Evolutionary conservation across 1,140 invertebrate genomes (phyloP).

Genomic region (Cherax destructor): DNA sequence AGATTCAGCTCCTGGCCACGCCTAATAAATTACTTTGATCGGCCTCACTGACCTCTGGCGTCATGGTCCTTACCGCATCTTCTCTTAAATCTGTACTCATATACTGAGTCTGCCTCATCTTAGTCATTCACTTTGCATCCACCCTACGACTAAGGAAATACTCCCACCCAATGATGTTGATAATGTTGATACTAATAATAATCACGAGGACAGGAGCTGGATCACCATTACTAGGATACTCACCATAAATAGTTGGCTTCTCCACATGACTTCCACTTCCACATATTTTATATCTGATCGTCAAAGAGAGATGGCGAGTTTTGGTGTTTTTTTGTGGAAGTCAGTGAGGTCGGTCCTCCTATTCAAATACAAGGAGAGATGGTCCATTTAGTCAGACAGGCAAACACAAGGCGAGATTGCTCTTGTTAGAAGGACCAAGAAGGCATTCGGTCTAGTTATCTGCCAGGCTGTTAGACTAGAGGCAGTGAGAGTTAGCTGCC

Average conservation of each 20-base stretch:
- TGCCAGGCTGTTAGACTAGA: neutral
- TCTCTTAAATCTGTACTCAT: too few species aligned
- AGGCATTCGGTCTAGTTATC: neutral
- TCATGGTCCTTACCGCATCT: too few species aligned
- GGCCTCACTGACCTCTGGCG: too few species aligned
- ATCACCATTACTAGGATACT: neutral
- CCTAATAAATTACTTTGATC: too few species aligned
- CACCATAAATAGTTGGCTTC: neutral
- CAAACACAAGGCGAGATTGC: slow-evolving; percentile 12
- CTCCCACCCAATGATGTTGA: too few species aligned
- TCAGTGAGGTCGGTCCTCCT: neutral
- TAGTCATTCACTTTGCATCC: too few species aligned
- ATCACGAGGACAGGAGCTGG: neutral
- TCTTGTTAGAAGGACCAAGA: neutral
- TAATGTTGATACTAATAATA: too few species aligned
- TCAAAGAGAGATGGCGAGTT: neutral
- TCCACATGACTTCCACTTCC: neutral
- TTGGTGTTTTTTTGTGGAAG: neutral
- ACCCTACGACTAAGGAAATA: too few species aligned
- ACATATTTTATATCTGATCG: neutral
- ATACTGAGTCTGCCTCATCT: too few species aligned
- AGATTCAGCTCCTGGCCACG: too few species aligned
- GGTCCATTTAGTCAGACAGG: too few species aligned
- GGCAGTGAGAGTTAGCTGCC: too few species aligned
- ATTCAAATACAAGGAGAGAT: slow-evolving; percentile 8